Percentiles rank a stretch among this genome's conserved stretches.
These are phyloP conservation scores for Dinothrombium tinctorium DNA, from an alignment of 1,140 invertebrate genomes.

Conservation along the genomic window DNA sequence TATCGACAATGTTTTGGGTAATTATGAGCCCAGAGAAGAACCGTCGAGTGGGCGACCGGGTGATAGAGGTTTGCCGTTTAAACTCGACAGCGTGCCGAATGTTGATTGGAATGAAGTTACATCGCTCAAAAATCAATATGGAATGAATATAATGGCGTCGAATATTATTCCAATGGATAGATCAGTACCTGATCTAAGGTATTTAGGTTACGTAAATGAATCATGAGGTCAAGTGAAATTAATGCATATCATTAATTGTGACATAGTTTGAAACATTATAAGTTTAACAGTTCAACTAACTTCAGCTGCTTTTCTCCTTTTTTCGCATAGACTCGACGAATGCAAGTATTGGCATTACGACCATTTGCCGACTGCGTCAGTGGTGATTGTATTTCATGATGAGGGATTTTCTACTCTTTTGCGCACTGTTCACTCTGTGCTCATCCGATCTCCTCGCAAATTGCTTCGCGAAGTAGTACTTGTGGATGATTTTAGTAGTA, in stretches of 20 bases:
- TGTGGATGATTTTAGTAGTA: conserved; percentile 92
- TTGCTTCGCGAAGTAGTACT: conserved; percentile 84
- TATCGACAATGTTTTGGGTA: conserved; percentile 1
- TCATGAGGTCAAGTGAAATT: background rate
- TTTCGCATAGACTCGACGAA: conserved; percentile 24
- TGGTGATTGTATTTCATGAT: conserved; percentile 97
- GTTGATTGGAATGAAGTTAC: conserved; percentile 43
- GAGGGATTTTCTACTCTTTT: conserved; percentile 86
- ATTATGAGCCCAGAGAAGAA: background rate
- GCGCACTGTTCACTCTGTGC: conserved; percentile 84
- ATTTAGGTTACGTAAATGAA: conserved; percentile 39
- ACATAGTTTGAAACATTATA: no score
- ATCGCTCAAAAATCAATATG: conserved; percentile 60
- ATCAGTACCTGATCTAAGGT: conserved; percentile 58
- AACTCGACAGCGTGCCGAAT: conserved; percentile 1
- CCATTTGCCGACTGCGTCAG: conserved; percentile 63
- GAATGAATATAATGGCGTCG: conserved; percentile 92
- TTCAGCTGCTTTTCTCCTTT: no score
- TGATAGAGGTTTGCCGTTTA: conserved; percentile 8
- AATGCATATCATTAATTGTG: background rate
- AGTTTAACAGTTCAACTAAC: conserved; percentile 3
- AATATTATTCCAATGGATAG: conserved; percentile 66
- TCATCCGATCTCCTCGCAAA: conserved; percentile 68
- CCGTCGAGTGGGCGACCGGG: conserved; percentile 4
- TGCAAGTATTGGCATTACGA: conserved; percentile 92